phyloP scores from a whole-genome alignment of 2,113 vertebrate genomes.

The Platycercus adscitus region DNA sequence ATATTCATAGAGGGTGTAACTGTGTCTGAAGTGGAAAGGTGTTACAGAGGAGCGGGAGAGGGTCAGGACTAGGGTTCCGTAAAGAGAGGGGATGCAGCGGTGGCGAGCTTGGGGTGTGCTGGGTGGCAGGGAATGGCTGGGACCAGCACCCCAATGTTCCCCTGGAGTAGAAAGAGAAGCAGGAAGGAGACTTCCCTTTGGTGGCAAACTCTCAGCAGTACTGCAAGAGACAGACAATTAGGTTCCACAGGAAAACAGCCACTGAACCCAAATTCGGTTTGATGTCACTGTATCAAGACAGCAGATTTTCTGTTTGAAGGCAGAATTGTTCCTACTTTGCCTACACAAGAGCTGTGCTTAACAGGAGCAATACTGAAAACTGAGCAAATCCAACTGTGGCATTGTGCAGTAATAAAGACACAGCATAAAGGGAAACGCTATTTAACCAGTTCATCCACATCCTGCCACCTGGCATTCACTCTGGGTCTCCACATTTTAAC shows the following conservation, averaged over 20 bases:
- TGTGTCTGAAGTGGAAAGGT: background rate
- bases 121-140: accelerated
- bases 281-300: background rate
- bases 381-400: background rate
- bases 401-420: background rate
- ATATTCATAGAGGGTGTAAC: accelerated
- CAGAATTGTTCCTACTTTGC: background rate
- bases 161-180: background rate
- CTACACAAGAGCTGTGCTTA: background rate
- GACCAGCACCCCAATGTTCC: background rate
- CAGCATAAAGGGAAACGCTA: background rate
- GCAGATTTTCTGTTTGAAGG: background rate
- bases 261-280: background rate
- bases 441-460: background rate
- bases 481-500: background rate
- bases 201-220: background rate
- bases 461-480: background rate
- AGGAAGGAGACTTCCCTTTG: background rate
- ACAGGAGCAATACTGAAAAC: background rate
- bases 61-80: background rate
- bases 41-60: accelerated
- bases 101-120: accelerated
- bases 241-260: background rate
- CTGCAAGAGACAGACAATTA: accelerated
- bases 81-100: background rate